Base-by-base conservation (phyloP, 2,113 vertebrate species). In the Aviceda subcristata region DNA sequence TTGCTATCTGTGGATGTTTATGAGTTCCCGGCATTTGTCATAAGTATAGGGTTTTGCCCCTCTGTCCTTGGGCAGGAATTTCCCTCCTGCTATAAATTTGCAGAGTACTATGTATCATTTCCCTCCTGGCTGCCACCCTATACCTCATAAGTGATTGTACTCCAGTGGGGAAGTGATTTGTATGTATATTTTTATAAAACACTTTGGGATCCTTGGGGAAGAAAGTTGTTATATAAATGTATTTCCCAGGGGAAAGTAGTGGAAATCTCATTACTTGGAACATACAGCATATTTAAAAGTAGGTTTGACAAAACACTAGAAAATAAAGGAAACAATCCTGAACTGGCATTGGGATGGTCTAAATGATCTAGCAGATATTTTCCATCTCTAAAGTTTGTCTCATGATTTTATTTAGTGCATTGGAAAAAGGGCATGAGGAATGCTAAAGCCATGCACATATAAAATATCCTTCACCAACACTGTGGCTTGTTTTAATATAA, bases 181-280 rank as follows among this genome's bases (percentile, higher is more conserved):
- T 97, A 94, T 97, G 97, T 95, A 96, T 97, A 97, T 96, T 97
- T 96, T 96, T 94, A 97, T 96, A 97, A 97, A 97, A 96, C 95
- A 96, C 95, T 96, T 95, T 60, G 81, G 55, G 91, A 95, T 97
- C 96, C 94, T 96, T 94, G 94, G 97, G 93, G 97, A 94, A 96
- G 96, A 95, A 96, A 94, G 84, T 95, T 97, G 95, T 97, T 97
- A 97, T 96, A 97, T 95, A 97, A 97, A 97, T 96, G 95, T 97
- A 97, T 97, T 97, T 97, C 97, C 96, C 97, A 94, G 81, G 96
- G 96, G 97, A 88, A 80, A 79, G 89, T 22, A 83, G 91, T 97
- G 96, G 95, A 97, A 97, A 96, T 97, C 97, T 97, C 97, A 97
- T 96, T 97, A 97, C 94, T 90, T 95, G 95, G 87, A 97, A 96